Conservation (phyloP, 2,888 invertebrate genomes). For the Tuberolachnus salignus region DNA sequence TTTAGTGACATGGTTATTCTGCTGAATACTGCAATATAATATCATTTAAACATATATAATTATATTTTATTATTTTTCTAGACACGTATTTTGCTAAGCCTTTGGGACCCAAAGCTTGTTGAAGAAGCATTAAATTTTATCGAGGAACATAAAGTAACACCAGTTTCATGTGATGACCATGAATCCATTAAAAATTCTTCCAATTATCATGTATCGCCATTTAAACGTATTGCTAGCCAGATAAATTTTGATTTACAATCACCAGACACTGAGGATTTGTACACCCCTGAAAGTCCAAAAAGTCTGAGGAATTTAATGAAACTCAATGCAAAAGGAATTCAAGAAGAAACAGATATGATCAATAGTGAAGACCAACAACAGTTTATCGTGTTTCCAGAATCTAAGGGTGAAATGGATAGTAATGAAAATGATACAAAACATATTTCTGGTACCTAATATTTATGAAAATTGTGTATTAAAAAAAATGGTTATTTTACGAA, state of each 20-base stretch:
- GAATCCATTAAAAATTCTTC: conserved; percentile 33
- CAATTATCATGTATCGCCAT: conserved; percentile 69
- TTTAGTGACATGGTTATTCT: too few species aligned
- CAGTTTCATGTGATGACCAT: conserved; percentile 57
- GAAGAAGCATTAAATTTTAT: conserved; percentile 85
- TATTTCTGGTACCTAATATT: neutral
- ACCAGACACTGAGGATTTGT: conserved; percentile 76
- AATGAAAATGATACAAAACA: conserved; percentile 46
- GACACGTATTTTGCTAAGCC: conserved; percentile 77
- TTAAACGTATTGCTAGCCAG: conserved; percentile 79
- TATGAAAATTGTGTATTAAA: neutral
- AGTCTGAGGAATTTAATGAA: conserved; percentile 58
- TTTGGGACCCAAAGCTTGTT: conserved; percentile 85
- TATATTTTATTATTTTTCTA: conserved; percentile 60
- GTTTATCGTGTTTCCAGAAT: conserved; percentile 68
- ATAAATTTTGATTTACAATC: conserved; percentile 74
- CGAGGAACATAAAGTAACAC: conserved; percentile 73
- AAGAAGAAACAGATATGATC: conserved; percentile 60
- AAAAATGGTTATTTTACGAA: neutral
- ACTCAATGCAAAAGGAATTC: conserved; percentile 43
- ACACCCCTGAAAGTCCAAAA: conserved; percentile 71
- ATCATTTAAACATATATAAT: neutral
- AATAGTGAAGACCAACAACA: conserved; percentile 63
- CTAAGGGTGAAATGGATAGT: conserved; percentile 63
- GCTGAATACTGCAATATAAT: too few species aligned